phyloP scores from a whole-genome alignment of 2,797 vertebrate genomes.

The Lacerta agilis region DNA sequence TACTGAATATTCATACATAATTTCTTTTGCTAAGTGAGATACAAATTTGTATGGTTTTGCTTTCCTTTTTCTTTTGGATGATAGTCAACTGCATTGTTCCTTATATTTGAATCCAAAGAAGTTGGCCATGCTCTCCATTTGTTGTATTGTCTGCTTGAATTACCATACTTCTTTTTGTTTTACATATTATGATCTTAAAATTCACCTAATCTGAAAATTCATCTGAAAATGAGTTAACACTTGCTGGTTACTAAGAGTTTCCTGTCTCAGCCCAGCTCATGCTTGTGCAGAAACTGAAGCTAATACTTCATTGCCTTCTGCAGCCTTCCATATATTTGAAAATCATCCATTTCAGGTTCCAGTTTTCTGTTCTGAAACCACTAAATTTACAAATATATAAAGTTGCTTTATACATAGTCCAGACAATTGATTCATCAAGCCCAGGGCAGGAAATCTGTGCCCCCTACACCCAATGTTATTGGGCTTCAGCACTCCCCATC shows the following conservation, averaged over 20 bases:
- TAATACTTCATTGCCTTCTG: background rate
- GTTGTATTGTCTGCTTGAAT: background rate
- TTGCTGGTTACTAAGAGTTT: background rate
- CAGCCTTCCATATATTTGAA: background rate
- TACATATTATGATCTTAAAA: constrained; percentile 2
- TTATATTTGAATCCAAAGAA: background rate
- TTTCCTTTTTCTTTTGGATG: background rate
- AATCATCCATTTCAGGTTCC: background rate
- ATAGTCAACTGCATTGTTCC: background rate
- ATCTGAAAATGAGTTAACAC: background rate
- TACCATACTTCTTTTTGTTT: constrained; percentile 14
- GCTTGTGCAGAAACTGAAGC: background rate
- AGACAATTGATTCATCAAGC: too few relatives aligned
- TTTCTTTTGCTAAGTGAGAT: background rate
- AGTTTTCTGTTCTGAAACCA: background rate
- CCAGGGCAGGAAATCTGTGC: background rate
- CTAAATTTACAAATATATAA: background rate
- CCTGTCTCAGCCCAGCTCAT: background rate
- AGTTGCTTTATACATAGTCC: too few relatives aligned
- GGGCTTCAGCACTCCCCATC: background rate
- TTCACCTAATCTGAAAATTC: background rate
- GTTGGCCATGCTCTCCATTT: background rate
- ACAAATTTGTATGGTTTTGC: background rate
- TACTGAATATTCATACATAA: background rate
- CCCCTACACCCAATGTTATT: background rate